Conservation (phyloP, 2,888 invertebrate species). For the Dolichopus griseipennis region DNA sequence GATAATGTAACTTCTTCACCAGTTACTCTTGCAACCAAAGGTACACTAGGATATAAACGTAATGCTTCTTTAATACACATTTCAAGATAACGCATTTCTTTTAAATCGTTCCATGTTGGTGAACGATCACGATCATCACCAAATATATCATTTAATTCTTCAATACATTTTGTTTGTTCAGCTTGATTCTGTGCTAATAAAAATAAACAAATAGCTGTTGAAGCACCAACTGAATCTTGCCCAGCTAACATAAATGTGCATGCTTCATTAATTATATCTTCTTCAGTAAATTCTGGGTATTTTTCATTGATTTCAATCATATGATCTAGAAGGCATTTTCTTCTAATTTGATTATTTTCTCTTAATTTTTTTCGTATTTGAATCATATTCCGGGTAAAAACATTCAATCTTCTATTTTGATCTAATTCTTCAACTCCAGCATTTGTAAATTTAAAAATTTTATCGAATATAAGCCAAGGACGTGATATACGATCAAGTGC, state of each 20-base stretch:
- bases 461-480: constrained; percentile 52
- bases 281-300: constrained; percentile 47
- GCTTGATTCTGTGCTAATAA: constrained; percentile 48
- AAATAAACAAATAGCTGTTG: constrained; percentile 49
- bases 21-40: constrained; percentile 38
- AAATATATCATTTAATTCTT: constrained; percentile 46
- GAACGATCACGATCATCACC: constrained; percentile 39
- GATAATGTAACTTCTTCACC: constrained; percentile 42
- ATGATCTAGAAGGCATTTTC: constrained; percentile 46
- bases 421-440: constrained; percentile 45
- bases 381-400: constrained; percentile 45
- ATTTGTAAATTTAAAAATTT: constrained; percentile 48
- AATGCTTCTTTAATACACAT: constrained; percentile 61
- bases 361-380: constrained; percentile 31
- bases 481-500: constrained; percentile 45
- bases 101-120: constrained; percentile 49
- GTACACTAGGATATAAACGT: constrained; percentile 45
- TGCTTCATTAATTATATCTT: constrained; percentile 52
- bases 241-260: constrained; percentile 58
- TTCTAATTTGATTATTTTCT: constrained; percentile 24
- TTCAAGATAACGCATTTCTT: constrained; percentile 57
- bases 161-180: constrained; percentile 43
- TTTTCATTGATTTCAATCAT: constrained; percentile 48
- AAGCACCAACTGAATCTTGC: constrained; percentile 53
- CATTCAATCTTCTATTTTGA: constrained; percentile 45